These are phyloP conservation scores for Syndactyla subalaris DNA, from an alignment of 2,797 vertebrate genomes.

Conservation along the genomic window DNA sequence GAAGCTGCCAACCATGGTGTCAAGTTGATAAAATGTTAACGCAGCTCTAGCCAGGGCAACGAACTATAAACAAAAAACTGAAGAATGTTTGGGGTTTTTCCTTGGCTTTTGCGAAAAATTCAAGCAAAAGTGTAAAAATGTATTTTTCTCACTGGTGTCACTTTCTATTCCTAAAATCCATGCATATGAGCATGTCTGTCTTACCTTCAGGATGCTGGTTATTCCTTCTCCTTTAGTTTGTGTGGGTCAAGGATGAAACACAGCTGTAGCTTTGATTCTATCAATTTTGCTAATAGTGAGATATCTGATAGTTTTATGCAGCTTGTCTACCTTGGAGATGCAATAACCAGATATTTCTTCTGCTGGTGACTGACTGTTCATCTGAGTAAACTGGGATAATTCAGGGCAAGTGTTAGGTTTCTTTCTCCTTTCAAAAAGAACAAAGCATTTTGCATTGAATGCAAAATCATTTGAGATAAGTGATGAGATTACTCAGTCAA, in stretches of 20 bases:
- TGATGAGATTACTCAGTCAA: constrained; percentile 18
- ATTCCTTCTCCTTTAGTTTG: not conserved
- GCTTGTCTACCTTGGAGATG: not conserved
- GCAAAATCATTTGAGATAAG: constrained; percentile 13
- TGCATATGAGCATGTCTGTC: not conserved
- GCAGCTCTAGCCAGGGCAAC: not conserved
- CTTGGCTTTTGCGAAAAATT: not conserved
- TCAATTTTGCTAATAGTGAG: not conserved
- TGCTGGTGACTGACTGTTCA: not conserved
- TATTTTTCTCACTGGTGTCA: not conserved
- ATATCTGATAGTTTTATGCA: not conserved
- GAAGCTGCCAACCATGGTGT: not conserved
- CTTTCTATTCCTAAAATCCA: not conserved
- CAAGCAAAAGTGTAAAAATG: not conserved
- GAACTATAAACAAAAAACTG: not conserved
- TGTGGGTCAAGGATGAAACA: not conserved
- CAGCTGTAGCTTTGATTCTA: not conserved
- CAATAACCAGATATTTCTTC: not conserved
- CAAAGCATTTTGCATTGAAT: constrained; percentile 8
- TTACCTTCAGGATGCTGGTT: not conserved
- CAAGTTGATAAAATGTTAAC: not conserved
- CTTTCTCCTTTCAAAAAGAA: not conserved
- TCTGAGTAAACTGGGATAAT: not conserved
- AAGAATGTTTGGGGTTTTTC: not conserved
- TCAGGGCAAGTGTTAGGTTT: not conserved